phyloP scores from a whole-genome alignment of 1,140 invertebrate genomes.

The Penaeus chinensis region DNA sequence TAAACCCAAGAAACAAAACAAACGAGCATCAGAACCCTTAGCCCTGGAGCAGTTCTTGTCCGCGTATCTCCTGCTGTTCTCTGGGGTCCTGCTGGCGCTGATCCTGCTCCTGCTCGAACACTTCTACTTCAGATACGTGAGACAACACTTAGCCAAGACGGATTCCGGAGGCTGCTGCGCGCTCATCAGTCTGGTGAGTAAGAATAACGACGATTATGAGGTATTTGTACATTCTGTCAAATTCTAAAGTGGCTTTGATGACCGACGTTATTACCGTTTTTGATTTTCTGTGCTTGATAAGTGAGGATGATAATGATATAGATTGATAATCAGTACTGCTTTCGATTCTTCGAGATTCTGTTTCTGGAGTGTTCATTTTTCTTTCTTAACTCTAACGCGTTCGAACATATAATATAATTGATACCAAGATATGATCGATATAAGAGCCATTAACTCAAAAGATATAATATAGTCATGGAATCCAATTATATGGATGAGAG shows the following conservation, averaged over 20 bases:
- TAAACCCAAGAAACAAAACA: conserved; percentile 82
- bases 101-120: conserved; percentile 90
- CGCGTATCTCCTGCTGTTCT: conserved; percentile 95
- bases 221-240: neutral
- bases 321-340: too few species aligned
- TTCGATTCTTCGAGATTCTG: too few species aligned
- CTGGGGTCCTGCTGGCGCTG: conserved; percentile 89
- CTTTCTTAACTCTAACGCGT: too few species aligned
- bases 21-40: conserved; percentile 79
- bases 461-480: too few species aligned
- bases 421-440: too few species aligned
- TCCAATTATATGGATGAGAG: too few species aligned
- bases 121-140: conserved; percentile 84
- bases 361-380: too few species aligned
- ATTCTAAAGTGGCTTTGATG: neutral
- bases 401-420: too few species aligned
- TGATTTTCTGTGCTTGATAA: too few species aligned
- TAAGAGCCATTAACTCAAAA: too few species aligned
- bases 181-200: conserved; percentile 79
- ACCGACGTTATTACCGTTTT: too few species aligned
- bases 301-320: too few species aligned
- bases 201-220: neutral
- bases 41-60: conserved; percentile 97
- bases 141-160: conserved; percentile 88
- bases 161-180: conserved; percentile 90